Base-by-base conservation (phyloP, 2,888 invertebrate species). In the Apodemia zela region DNA sequence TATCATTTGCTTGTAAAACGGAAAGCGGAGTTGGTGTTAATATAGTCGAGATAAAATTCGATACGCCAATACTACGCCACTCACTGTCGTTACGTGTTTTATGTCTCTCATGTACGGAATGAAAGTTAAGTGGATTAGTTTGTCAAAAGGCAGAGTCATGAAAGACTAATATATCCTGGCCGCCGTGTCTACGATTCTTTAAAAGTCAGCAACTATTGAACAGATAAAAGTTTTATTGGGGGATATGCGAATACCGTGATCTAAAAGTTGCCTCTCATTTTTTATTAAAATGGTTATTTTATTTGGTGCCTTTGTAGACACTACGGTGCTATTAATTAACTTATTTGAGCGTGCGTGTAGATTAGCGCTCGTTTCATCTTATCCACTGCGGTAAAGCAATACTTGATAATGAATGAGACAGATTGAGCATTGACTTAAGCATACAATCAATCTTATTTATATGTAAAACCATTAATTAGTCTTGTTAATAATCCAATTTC, bases 91-190 rank as follows among this genome's bases (percentile, higher is more conserved):
- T 15, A 54, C 54, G 54, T 54, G 54, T 54, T 54, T 54, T 54
- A 63, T 63, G 58, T 63, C 60, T 61, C 15, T 29, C 54, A 47
- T 63, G 57, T 45, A 38, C 51, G 45, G 33, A 63, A 54, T 47
- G 42, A 47, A 62, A 35, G 25, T 33, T 61, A 65, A 63, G 49
- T 63, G 61, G 45, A 63, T 66, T 64, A 65, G 63, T 59, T 54
- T 63, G 65, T 66, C 63, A 60, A 63, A 65, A 59, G 58, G 47
- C 61, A 61, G 62, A 63, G 61, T 54, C 63, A 61, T 62, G 61
- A 60, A 63, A 62, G 35, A 60, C 35, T 59, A 63, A 63, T 61
- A 60, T 61, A 63, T 63, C 65, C 61, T 18, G 33, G 54, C 18
- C 45, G 45, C 33, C 4, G 33, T n/a, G 17, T 51, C 29, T 59